These are phyloP conservation scores for Tachysurus fulvidraco DNA, from an alignment of 2,113 vertebrate species.

Conservation along the genomic window DNA sequence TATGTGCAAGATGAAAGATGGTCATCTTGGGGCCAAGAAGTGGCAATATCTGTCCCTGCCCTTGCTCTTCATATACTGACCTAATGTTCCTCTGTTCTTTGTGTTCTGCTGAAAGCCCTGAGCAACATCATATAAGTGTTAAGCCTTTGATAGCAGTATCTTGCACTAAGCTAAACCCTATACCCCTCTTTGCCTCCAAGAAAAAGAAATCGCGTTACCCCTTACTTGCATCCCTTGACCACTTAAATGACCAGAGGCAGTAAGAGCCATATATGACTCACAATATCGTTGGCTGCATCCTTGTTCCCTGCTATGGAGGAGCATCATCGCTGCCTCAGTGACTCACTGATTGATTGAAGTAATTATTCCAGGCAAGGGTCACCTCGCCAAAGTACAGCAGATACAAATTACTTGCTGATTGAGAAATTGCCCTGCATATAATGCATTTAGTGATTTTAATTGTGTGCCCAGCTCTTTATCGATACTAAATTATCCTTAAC, in stretches of 20 bases:
- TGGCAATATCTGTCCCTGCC: conserved; percentile 61
- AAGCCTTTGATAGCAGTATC: conserved; percentile 13
- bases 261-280: conserved; percentile 34
- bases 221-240: conserved; percentile 3
- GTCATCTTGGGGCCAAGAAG: conserved; percentile 57
- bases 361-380: conserved; percentile 47
- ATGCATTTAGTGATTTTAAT: conserved; percentile 34
- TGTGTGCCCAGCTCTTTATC: background rate
- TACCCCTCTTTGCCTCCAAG: background rate
- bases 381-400: conserved; percentile 12
- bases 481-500: conserved; percentile 3
- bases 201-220: background rate
- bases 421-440: conserved; percentile 17
- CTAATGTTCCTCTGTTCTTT: background rate
- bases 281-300: conserved; percentile 51
- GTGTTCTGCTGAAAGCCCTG: background rate
- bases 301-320: background rate
- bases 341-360: conserved; percentile 48
- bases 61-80: conserved; percentile 44
- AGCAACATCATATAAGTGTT: background rate
- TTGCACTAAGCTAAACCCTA: background rate
- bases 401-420: conserved; percentile 37
- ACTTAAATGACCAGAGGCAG: conserved; percentile 34
- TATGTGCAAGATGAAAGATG: conserved; percentile 72
- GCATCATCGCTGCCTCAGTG: conserved; percentile 24